Evolutionary conservation across 2,888 invertebrate species (phyloP), one percentile per base, ranked within the genome.

Genomic region (Linyphia triangularis): DNA sequence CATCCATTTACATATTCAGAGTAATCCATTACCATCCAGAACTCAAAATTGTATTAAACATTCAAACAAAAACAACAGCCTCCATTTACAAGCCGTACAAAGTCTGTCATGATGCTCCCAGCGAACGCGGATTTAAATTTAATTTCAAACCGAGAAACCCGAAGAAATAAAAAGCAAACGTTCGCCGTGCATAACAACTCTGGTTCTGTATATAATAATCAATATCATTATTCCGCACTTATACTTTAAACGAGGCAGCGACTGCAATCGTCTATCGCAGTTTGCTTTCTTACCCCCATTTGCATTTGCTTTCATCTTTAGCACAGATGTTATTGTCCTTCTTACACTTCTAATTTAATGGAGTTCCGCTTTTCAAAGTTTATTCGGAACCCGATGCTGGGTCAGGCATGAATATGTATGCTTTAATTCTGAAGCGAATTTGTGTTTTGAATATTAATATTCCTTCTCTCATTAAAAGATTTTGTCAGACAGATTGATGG

Each of bases 401-500:
- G 22, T 24, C 19, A 37, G 9, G 24, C 33, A 79, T 79, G 79
- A 79, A 79, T 79, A 79, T 79, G 79, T 65, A 79, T 67, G 67
- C 51, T 40, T 79, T 67, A 67, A 51, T 79, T 79, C 79, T 30
- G 30, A 79, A 51, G 67, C 65, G 67, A 79, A 79, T 67, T 65
- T 67, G 79, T 79, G 79, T 79, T 79, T 79, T 79, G 79, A 79
- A 79, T 79, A 79, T 79, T 79, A 79, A 79, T 79, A 79, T 79
- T 79, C 67, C 51, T 67, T 43, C 67, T 65, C 67, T 79, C 79
- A 65, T 79, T 79, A 65, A 33, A 79, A 79, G 51, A 67, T 65
- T 67, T 79, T 67, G 67, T 30, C 65, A 30, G 19, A 30, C 37
- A 33, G 43, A 79, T 79, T 79, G 79, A 79, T 63, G 61, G 37